Evolutionary conservation across 2,113 vertebrate genomes (phyloP).

Genomic region (Tyto alba): DNA sequence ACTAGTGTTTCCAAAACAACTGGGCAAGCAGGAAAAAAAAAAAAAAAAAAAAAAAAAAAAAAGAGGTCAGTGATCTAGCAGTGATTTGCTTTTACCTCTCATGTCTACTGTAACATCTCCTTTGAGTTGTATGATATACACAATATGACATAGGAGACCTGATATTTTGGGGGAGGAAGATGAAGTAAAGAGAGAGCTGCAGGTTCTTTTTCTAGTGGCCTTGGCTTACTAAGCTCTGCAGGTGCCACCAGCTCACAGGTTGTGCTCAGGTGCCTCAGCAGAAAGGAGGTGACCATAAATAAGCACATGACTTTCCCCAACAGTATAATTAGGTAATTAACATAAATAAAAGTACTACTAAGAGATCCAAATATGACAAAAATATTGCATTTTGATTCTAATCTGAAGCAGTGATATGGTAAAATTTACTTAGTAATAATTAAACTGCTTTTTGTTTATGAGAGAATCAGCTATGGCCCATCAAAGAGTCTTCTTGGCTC

Average conservation of each 20-base stretch:
- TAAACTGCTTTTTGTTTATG: background rate
- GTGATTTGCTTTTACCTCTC: background rate
- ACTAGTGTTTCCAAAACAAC: background rate
- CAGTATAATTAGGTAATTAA: background rate
- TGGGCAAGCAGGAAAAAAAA: background rate
- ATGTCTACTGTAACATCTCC: too few relatives aligned
- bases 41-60: background rate
- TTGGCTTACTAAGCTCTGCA: background rate
- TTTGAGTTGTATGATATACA: background rate
- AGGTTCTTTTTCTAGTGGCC: background rate
- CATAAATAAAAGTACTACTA: background rate
- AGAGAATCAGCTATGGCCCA: background rate
- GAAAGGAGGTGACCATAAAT: background rate
- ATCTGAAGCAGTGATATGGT: background rate
- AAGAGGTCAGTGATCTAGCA: background rate
- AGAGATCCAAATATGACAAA: background rate
- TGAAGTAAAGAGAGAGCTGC: background rate
- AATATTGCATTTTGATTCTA: background rate
- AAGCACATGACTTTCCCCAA: background rate
- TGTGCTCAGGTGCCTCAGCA: background rate
- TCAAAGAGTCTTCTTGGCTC: background rate
- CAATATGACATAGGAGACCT: background rate
- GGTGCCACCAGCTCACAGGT: background rate
- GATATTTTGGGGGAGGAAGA: background rate
- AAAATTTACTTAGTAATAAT: background rate